Conservation (phyloP, 2,797 vertebrate genomes). For the Rhinichthys osculus region DNA sequence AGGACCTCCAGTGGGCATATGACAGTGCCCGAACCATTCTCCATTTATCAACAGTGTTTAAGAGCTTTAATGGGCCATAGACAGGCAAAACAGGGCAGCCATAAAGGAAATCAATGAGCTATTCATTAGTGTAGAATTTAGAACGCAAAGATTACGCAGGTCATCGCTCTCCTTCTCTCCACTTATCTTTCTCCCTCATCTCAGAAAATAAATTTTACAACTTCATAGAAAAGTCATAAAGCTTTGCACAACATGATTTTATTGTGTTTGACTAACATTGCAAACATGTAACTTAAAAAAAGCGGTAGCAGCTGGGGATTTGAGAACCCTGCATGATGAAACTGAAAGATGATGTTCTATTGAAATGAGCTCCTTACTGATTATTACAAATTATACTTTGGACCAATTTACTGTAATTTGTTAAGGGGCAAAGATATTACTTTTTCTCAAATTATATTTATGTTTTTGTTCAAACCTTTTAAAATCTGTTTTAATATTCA, state of each 20-base stretch:
- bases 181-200: conserved; percentile 22
- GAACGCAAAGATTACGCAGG: conserved; percentile 64
- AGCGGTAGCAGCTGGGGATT: neutral
- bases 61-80: conserved; percentile 79
- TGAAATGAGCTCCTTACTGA: neutral
- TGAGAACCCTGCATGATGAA: neutral
- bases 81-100: conserved; percentile 73
- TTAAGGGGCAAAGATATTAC: neutral
- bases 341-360: neutral
- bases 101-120: conserved; percentile 85
- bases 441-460: neutral
- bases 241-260: neutral
- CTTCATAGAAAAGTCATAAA: neutral
- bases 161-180: conserved; percentile 60
- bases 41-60: conserved; percentile 71
- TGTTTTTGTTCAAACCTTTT: neutral
- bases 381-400: neutral
- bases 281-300: neutral
- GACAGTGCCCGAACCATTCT: conserved; percentile 55
- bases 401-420: neutral
- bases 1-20: conserved; percentile 52
- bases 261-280: neutral
- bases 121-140: conserved; percentile 84
- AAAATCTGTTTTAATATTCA: neutral
- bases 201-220: conserved; percentile 41